Evolutionary conservation across 2,888 invertebrate genomes (phyloP).

Genomic region (Conus canariensis): DNA sequence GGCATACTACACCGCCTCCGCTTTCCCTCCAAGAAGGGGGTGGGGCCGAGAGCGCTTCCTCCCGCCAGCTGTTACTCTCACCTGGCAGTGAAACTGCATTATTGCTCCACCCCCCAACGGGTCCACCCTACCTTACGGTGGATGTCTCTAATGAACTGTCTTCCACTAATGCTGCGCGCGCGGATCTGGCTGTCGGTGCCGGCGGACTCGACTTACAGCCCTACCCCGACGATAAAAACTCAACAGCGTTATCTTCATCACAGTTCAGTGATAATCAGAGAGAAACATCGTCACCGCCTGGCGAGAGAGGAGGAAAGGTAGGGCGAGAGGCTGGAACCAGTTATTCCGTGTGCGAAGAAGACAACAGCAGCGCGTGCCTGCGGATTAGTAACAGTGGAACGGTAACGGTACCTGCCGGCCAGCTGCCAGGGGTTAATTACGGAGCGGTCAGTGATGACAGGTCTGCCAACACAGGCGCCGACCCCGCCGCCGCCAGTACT

Average conservation of each 20-base stretch:
- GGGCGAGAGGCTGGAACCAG: not conserved
- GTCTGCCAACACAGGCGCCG: not conserved
- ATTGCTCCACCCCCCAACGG: not conserved
- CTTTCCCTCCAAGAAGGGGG: not conserved
- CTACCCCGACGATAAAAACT: not conserved
- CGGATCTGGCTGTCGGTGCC: no score
- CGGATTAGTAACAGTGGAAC: not conserved
- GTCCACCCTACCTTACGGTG: not conserved
- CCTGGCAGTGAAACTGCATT: slow-evolving; percentile 15
- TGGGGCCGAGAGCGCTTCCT: not conserved
- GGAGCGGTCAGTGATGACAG: slow-evolving; percentile 2
- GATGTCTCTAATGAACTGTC: not conserved
- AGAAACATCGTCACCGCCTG: not conserved
- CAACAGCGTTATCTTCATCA: not conserved
- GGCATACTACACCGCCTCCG: not conserved
- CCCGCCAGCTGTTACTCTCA: not conserved
- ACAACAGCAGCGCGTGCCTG: not conserved
- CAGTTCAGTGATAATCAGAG: not conserved
- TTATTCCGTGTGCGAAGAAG: not conserved
- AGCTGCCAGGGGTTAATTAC: not conserved
- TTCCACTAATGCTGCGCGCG: not conserved
- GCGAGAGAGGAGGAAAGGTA: not conserved
- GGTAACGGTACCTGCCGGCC: not conserved
- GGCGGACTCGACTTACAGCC: no score
- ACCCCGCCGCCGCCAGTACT: not conserved